Evolutionary conservation across 2,113 vertebrate genomes (phyloP), one percentile per base, ranked within the genome.

Genomic region (Trichomycterus rosablanca): DNA sequence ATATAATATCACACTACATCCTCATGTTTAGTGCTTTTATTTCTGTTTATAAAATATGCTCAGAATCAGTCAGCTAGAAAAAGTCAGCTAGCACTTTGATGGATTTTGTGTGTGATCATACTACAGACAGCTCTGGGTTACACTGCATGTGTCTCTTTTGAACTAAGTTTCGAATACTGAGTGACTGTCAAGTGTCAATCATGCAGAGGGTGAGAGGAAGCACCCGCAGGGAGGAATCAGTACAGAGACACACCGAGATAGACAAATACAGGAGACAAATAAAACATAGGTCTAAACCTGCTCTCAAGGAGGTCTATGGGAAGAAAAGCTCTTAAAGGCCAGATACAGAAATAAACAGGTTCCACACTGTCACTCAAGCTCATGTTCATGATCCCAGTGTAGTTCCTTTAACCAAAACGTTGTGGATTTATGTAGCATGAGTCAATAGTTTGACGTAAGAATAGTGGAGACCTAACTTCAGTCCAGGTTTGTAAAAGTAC

Each of bases 121-220:
- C 43, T 54, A 22, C 26, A 7, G 50, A 12, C 48, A 23, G n/a
- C 51, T 55, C 43, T 49, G 2, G 23, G 34, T 63, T 64, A 30
- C 28, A 18, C 22, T 46, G 56, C 63, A 2, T 66, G 44, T 51
- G 23, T 66, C 45, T 67, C 26, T 45, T 59, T 70, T 60, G 24
- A 23, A 54, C 23, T 11, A 40, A 53, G 46, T 63, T 54, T 42
- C 8, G 37, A 50, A 26, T 43, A 34, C 19, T 14, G 40, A 46
- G 48, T 80, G 70, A 80, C 55, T 66, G 81, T 58, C 78, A 78
- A 76, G 56, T 81, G 78, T 82, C 76, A 63, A 48, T 68, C 59
- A 69, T 50, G 14, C 42, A 34, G 48, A 42, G 24, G 24, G 53
- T 34, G 39, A 71, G 34, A 44, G 53, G 19, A 70, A 44, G 46